Base-by-base conservation (phyloP, 2,888 invertebrate species). In the Lymantria monacha region DNA sequence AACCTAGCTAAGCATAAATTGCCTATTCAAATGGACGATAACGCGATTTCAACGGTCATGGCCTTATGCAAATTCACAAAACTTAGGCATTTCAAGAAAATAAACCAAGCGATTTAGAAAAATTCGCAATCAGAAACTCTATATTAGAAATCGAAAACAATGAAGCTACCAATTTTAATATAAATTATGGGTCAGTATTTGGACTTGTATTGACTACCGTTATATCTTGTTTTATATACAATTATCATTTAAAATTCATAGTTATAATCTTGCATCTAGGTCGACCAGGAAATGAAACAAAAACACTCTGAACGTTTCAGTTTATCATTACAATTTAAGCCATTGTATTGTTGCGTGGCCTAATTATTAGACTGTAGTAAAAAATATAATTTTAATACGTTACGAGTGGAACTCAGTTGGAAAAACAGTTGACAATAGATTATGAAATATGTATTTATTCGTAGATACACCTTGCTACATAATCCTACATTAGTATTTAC, bases 31-130 rank as follows among this genome's bases (percentile, higher is more conserved):
- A 69, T 57, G 61, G 51, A 59, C 61, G 52, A 51, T 60, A 65
- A 58, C 60, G 69, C 64, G 66, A n/a, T 38, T 71, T 71, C 62
- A 53, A 66, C 59, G 69, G 49, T 70, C 76, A 54, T 74, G 75
- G 75, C 70, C 76, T 76, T 76, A 76, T 72, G 75, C 69, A 77
- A 77, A 78, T 74, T 36, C n/a, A 7, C 22, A 2, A 22, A 33
- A 33, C 33, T 58, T 63, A 38, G 53, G 33, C 47, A 66, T 67
- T 69, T 70, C 75, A 66, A 69, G 66, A 70, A 71, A 64, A 58
- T 53, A 58, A 44, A 64, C 46, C 54, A 46, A 58, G 55, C 46
- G 59, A 52, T 45, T 58, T 64, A 63, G 53, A 69, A 64, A 74
- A 72, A 74, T 69, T 22, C 22, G 33, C 33, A 8, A 33, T 8